A percentile compares a stretch with the other conserved stretches of the same genome.
phyloP scores from a whole-genome alignment of 64 coral and sea anemone species.

The Montipora sp. region DNA sequence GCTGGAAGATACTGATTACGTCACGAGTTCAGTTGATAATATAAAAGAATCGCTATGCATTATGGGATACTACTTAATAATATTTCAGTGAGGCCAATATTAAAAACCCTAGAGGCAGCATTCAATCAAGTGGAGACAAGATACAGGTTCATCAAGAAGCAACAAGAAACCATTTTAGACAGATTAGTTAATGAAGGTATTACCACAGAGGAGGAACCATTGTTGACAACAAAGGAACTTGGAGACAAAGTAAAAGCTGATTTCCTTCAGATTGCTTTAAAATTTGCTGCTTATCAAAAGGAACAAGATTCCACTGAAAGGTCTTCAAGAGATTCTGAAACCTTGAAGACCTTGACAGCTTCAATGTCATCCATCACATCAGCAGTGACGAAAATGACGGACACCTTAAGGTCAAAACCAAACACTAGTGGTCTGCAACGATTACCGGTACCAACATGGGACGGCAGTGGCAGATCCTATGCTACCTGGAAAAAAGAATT shows the following conservation, averaged over 20 bases:
- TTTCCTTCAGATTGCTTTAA: neutral
- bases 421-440: neutral
- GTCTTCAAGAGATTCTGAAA: neutral
- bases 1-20: no score
- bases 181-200: neutral
- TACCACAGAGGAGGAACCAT: neutral
- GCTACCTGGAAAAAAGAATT: neutral
- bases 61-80: no score
- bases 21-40: no score
- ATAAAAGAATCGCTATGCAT: no score
- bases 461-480: neutral
- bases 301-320: neutral
- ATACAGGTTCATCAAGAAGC: neutral
- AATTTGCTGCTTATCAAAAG: neutral
- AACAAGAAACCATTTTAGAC: neutral
- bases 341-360: neutral
- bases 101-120: slow-evolving; percentile 9
- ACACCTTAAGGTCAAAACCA: neutral
- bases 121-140: neutral
- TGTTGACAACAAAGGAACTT: neutral
- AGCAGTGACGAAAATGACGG: neutral
- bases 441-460: neutral
- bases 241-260: neutral
- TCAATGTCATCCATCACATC: neutral
- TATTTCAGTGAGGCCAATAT: slow-evolving; percentile 3